Evolutionary conservation across 1,140 invertebrate species (phyloP), one percentile per base, ranked within the genome.

Genomic region (Pogonomyrmex californicus): DNA sequence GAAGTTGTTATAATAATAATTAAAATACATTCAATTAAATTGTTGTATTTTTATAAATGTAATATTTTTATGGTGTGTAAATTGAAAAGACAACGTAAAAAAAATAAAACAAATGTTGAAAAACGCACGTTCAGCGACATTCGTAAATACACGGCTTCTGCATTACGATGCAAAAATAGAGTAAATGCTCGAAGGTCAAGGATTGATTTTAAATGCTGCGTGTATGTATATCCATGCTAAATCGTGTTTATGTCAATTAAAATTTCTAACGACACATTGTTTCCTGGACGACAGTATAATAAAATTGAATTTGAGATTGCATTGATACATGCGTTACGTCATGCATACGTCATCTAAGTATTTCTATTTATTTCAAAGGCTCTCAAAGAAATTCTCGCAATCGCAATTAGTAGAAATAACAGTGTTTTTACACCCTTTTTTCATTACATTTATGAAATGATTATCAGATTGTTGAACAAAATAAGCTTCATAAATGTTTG

Each of bases 151-250:
- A 10, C 12, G 9, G 41, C 36, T 81, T 12, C 68, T 41, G n/a
- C 36, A 81, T 81, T 81, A 68, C 9, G 23, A 56, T 17, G 49
- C 63, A 54, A 0, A 68, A 41, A 41, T 68, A 0, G 23, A 81
- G 23, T 65, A 3, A 63, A 10, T 30, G 33, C 33, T 68, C 6
- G 47, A 81, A 81, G 78, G 23, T 70, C 78, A 81, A 81, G 63
- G 49, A 44, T 68, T 41, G 36, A 54, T 10, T 68, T 81, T 2
- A 47, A 6, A 9, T 38, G 10, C 9, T 56, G 49, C 5, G 17
- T 7, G 33, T 38, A 36, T n/a, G 5, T 78, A 30, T 44, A 68
- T 77, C 17, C n/a, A 49, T 12, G 9, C n/a, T 33, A 77, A 33
- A 33, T 78, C 17, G 14, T 68, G n/a, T 12, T 78, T 51, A 68